phyloP scores from a whole-genome alignment of 2,797 vertebrate species.

The Urosaurus nigricauda region DNA sequence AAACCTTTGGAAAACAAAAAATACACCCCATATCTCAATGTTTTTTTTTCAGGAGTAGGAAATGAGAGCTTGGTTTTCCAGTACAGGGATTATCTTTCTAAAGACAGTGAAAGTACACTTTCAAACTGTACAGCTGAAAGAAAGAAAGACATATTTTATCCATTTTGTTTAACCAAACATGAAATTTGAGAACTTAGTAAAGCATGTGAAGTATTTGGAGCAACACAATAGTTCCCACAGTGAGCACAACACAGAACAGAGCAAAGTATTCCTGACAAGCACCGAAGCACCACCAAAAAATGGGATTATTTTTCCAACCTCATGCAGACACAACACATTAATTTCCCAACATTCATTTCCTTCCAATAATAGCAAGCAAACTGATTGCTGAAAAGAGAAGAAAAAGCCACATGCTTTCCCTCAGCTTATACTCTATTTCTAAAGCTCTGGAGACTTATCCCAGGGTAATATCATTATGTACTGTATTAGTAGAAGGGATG shows the following conservation, averaged over 20 bases:
- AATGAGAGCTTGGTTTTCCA: not conserved
- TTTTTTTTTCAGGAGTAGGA: not conserved
- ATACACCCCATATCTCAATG: not conserved
- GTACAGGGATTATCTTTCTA: not conserved
- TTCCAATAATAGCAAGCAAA: not conserved
- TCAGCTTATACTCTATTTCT: not conserved
- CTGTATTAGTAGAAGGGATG: not conserved
- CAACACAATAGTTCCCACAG: conserved; percentile 6
- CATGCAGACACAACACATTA: conserved; percentile 11
- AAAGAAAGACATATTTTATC: not conserved
- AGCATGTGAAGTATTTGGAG: not conserved
- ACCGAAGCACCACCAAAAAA: not conserved
- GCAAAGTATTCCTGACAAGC: not conserved
- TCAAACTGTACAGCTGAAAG: conserved; percentile 3
- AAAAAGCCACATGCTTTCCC: not conserved
- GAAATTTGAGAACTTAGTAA: not conserved
- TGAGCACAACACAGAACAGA: not conserved
- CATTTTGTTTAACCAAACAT: conserved; percentile 15
- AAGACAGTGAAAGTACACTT: not conserved
- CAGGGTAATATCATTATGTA: too few species aligned
- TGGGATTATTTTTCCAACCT: not conserved
- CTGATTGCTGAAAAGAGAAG: not conserved
- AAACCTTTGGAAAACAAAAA: not conserved
- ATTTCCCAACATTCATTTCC: not conserved
- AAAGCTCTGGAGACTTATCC: not conserved